These are phyloP conservation scores for Rhinichthys klamathensis DNA, from an alignment of 2,113 vertebrate genomes.

Conservation along the genomic window DNA sequence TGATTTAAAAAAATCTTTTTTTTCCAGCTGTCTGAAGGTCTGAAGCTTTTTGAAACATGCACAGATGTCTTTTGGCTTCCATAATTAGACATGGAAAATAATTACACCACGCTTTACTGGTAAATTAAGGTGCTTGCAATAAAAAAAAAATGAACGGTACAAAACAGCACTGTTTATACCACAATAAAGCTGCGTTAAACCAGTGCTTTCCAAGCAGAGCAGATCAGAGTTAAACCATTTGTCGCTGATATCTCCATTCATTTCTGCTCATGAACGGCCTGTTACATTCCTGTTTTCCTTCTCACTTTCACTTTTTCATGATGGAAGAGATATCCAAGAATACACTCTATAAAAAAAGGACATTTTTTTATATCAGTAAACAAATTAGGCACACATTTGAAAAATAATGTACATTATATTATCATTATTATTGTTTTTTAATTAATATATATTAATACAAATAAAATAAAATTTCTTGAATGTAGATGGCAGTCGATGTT, in stretches of 20 bases:
- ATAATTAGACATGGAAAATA: constrained; percentile 23
- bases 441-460: not conserved
- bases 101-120: constrained; percentile 41
- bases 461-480: not conserved
- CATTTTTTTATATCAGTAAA: not conserved
- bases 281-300: constrained; percentile 28
- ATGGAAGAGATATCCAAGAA: constrained; percentile 94
- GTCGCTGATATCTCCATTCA: constrained; percentile 61
- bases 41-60: constrained; percentile 36
- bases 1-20: not conserved
- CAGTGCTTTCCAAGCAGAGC: constrained; percentile 51
- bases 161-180: constrained; percentile 41
- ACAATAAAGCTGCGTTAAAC: constrained; percentile 47
- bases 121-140: constrained; percentile 67
- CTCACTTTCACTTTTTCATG: constrained; percentile 88
- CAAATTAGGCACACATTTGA: not conserved
- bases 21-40: constrained; percentile 29
- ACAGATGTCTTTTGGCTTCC: constrained; percentile 28
- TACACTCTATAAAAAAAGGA: constrained; percentile 84
- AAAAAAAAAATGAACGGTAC: constrained; percentile 27
- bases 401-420: not conserved
- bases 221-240: constrained; percentile 53
- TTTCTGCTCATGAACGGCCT: constrained; percentile 40
- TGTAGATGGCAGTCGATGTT: not conserved
- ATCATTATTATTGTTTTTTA: not conserved